These are phyloP conservation scores for Gibbula magus DNA, from an alignment of 2,888 invertebrate genomes.

Conservation along the genomic window DNA sequence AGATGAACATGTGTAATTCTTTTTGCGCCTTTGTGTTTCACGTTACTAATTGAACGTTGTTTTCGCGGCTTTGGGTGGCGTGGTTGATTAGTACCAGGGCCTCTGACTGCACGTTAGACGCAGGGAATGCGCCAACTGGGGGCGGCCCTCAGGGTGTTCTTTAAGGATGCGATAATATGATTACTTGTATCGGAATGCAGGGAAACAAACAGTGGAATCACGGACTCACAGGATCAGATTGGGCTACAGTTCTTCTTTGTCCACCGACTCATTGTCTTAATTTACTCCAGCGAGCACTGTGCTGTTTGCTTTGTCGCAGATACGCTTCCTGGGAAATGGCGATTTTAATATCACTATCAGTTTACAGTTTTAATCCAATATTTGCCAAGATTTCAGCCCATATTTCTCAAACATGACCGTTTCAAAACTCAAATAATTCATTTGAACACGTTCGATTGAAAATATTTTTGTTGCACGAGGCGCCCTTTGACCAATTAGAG, in stretches of 20 bases:
- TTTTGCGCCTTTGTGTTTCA: not conserved
- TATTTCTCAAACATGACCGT: not conserved
- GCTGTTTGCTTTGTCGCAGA: not conserved
- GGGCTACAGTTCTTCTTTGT: not conserved
- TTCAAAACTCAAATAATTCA: not conserved
- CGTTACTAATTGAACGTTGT: not conserved
- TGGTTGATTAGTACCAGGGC: not conserved
- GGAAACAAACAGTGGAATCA: not conserved
- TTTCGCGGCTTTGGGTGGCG: not conserved
- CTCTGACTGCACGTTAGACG: not conserved
- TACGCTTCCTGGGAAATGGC: not conserved
- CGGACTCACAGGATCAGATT: not conserved
- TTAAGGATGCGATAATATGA: not conserved
- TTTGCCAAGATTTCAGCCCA: not conserved
- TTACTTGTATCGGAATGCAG: not conserved
- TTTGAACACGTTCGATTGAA: not conserved
- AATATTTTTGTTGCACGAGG: not conserved
- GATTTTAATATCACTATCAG: not conserved
- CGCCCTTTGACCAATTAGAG: not conserved
- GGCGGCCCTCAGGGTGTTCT: not conserved
- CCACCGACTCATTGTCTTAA: conserved; percentile 3
- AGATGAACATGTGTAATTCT: not conserved
- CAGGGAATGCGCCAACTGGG: not conserved
- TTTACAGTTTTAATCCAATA: conserved; percentile 11
- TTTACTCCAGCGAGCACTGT: not conserved